Percentiles rank a stretch among this genome's conserved stretches.
These are phyloP conservation scores for Ellobium chinense DNA, from an alignment of 2,888 invertebrate species.

Conservation along the genomic window DNA sequence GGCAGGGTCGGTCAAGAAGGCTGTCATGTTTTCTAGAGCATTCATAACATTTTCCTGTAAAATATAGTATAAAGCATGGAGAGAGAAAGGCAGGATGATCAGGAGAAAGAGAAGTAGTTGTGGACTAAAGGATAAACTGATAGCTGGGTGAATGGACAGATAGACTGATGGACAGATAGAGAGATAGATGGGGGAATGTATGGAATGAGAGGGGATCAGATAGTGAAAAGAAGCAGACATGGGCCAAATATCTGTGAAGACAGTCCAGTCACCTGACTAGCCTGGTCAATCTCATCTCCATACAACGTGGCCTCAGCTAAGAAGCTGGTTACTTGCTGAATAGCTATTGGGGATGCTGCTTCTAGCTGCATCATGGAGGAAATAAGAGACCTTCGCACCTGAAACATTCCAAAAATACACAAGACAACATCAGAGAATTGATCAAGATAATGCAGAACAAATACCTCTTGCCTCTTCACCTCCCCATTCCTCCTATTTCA, in stretches of 20 bases:
- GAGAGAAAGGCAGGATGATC: no score
- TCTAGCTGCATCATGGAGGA: background rate
- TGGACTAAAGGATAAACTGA: background rate
- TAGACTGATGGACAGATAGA: no score
- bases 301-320: constrained; percentile 15
- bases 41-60: constrained; percentile 26
- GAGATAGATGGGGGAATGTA: background rate
- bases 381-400: constrained; percentile 30
- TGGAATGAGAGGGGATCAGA: background rate
- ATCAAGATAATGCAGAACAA: no score
- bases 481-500: no score
- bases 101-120: background rate
- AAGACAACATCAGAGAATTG: no score
- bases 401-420: no score
- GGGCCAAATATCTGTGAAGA: no score
- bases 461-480: no score
- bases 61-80: no score
- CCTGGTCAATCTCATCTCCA: constrained; percentile 39
- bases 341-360: background rate
- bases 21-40: constrained; percentile 2
- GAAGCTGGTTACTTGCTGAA: constrained; percentile 26
- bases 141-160: background rate
- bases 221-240: no score
- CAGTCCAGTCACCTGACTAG: constrained; percentile 31
- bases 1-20: background rate